Conservation (phyloP, 2,888 invertebrate genomes). For the Papilio gigon region DNA sequence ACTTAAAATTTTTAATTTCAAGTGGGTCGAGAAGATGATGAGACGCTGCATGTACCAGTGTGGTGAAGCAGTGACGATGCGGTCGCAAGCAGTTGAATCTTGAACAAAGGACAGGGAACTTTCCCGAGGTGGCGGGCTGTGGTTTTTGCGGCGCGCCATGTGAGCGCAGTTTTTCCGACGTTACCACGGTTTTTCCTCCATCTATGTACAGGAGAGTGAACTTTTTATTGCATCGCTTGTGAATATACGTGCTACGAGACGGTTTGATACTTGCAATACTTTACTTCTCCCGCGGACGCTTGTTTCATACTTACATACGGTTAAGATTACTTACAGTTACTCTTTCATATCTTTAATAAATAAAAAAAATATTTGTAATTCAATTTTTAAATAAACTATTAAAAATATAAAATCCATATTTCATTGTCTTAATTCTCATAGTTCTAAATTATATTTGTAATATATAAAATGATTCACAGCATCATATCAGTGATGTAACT, state of each 20-base stretch:
- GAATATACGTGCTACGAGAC: conserved; percentile 36
- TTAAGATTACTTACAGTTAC: too few species aligned
- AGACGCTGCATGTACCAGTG: neutral
- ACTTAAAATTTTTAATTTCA: too few species aligned
- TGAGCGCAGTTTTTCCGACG: conserved; percentile 72
- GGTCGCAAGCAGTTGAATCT: conserved; percentile 29
- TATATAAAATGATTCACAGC: too few species aligned
- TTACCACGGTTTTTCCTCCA: conserved; percentile 79
- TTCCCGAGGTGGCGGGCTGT: conserved; percentile 16
- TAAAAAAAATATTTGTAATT: too few species aligned
- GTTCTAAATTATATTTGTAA: too few species aligned
- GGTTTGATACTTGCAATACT: conserved; percentile 46
- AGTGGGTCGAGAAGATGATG: neutral
- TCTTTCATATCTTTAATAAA: too few species aligned
- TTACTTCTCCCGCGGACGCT: too few species aligned
- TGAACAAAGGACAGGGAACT: conserved; percentile 36
- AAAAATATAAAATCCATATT: too few species aligned
- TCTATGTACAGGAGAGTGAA: conserved; percentile 50
- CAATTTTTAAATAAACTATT: too few species aligned
- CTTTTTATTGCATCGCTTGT: conserved; percentile 53
- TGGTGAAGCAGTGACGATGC: neutral
- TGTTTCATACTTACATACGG: too few species aligned
- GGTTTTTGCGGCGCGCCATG: conserved; percentile 63
- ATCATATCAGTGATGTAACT: too few species aligned
- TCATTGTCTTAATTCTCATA: too few species aligned